phyloP scores from a whole-genome alignment of 2,888 invertebrate species.

The Strigamia transsilvanica region DNA sequence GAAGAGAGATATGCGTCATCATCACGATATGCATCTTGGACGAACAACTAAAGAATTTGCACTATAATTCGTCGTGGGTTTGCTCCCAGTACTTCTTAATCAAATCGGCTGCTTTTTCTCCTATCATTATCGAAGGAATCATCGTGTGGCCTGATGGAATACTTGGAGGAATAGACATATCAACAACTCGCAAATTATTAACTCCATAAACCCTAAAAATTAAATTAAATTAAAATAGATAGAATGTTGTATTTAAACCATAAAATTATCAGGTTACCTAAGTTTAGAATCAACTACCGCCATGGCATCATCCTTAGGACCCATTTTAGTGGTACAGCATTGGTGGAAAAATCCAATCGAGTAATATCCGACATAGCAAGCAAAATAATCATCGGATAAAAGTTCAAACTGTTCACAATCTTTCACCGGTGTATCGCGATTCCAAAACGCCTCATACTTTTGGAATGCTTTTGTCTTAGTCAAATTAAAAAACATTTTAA shows the following conservation, averaged over 20 bases:
- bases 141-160: slow-evolving; percentile 31
- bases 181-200: background rate
- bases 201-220: slow-evolving; percentile 40
- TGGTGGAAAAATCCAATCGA: slow-evolving; percentile 50
- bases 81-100: slow-evolving; percentile 74
- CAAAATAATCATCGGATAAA: slow-evolving; percentile 54
- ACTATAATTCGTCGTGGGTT: slow-evolving; percentile 28
- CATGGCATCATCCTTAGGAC: slow-evolving; percentile 50
- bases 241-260: background rate
- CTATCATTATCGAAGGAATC: slow-evolving; percentile 60
- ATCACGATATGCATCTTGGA: too few species aligned
- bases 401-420: slow-evolving; percentile 48
- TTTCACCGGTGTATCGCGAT: background rate
- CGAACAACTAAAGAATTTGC: too few species aligned
- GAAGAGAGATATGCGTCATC: too few species aligned
- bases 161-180: slow-evolving; percentile 41
- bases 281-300: slow-evolving; percentile 53
- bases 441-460: slow-evolving; percentile 31
- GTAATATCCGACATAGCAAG: slow-evolving; percentile 53
- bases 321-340: slow-evolving; percentile 54
- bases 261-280: slow-evolving; percentile 46
- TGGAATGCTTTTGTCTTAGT: slow-evolving; percentile 46
- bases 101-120: slow-evolving; percentile 61
- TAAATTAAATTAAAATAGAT: background rate
- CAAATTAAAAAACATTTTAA: slow-evolving; percentile 20